Percentiles rank a stretch among this genome's conserved stretches.
phyloP scores from a whole-genome alignment of 2,797 vertebrate genomes.

The Mus spretus region DNA sequence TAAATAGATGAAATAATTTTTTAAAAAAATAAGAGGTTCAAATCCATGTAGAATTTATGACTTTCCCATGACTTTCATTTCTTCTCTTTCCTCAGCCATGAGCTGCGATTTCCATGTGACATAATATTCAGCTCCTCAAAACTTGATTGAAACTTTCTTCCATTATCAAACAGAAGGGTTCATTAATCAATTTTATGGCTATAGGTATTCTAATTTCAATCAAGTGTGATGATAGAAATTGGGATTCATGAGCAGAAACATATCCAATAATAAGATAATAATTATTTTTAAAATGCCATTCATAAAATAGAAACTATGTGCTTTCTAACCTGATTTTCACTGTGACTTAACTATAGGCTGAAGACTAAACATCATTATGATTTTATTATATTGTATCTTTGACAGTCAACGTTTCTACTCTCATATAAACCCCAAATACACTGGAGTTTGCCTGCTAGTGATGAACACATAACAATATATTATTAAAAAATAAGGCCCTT shows the following conservation, averaged over 20 bases:
- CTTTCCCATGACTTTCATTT: neutral
- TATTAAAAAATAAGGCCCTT: slow-evolving; percentile 20
- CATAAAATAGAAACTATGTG: neutral
- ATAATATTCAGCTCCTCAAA: neutral
- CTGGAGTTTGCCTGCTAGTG: neutral
- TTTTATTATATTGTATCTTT: neutral
- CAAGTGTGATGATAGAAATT: neutral
- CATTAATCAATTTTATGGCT: neutral
- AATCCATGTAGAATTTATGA: neutral
- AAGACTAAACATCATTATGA: neutral
- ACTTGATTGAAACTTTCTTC: neutral
- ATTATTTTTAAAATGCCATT: neutral
- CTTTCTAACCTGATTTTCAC: neutral
- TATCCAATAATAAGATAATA: neutral
- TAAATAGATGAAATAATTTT: neutral
- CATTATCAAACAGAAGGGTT: neutral
- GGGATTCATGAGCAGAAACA: neutral
- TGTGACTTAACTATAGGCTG: neutral
- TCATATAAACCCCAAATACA: neutral
- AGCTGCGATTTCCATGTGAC: neutral
- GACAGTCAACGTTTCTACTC: neutral
- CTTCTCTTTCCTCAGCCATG: neutral
- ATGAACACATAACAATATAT: neutral
- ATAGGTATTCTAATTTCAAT: neutral
- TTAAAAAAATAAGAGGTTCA: neutral